Evolutionary conservation across 2,888 invertebrate genomes (phyloP).

Genomic region (Drosophila villosipedis): DNA sequence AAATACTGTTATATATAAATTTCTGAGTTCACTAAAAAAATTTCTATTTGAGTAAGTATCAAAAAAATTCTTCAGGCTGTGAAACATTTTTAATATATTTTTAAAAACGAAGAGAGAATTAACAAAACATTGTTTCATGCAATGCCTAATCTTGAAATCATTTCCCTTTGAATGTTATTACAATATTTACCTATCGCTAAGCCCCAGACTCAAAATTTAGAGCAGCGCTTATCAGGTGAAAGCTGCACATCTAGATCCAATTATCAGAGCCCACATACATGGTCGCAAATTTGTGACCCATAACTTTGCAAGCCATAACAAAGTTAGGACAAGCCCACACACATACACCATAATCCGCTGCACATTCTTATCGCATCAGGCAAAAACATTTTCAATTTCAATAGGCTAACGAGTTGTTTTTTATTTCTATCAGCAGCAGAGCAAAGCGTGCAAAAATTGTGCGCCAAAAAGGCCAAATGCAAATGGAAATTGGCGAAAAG

Average conservation of each 20-base stretch:
- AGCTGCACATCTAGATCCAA: constrained; percentile 43
- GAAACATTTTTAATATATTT: background rate
- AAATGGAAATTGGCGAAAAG: constrained; percentile 63
- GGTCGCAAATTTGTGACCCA: constrained; percentile 54
- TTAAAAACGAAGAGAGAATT: background rate
- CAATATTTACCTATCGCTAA: background rate
- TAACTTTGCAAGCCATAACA: constrained; percentile 51
- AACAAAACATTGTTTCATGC: background rate
- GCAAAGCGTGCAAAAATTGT: constrained; percentile 69
- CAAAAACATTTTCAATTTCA: constrained; percentile 79
- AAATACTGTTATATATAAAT: background rate
- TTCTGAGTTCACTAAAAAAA: background rate
- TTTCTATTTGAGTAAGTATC: background rate
- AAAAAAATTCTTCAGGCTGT: background rate
- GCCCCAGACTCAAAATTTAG: constrained; percentile 5
- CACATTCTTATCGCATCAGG: constrained; percentile 72
- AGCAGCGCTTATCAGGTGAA: constrained; percentile 31
- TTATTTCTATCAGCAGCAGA: constrained; percentile 59
- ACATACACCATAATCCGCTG: constrained; percentile 46
- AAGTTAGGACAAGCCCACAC: constrained; percentile 43
- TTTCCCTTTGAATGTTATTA: background rate
- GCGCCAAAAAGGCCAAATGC: constrained; percentile 71
- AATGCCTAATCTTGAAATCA: background rate
- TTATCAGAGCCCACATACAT: constrained; percentile 48
- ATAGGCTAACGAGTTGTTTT: constrained; percentile 74